Base-by-base conservation (phyloP, 2,797 vertebrate genomes). In the Chelidonichthys spinosus region DNA sequence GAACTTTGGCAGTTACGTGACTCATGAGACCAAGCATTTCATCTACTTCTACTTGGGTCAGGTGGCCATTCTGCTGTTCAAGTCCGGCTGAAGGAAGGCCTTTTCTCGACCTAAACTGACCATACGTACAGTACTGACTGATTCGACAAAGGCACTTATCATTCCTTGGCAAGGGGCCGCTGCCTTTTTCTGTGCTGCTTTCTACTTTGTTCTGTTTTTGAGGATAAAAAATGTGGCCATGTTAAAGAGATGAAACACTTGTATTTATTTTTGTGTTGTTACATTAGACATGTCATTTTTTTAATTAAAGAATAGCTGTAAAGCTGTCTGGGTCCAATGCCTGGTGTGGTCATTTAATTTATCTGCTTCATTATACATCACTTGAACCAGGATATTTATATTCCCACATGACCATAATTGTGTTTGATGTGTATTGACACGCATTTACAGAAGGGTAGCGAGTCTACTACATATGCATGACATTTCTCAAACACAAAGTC, bases 1-100 rank as follows among this genome's bases (percentile, higher is more conserved):
- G 89, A 99, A 98, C 82, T 99, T 99, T 53, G 97, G 97, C 88
- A 99, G 98, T 92, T 99, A 99, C 0, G 97, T 99, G 91, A 98
- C 97, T 85, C 98, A 99, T 2, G 97, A 99, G 93, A 98, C 97
- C 85, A 99, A 99, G 90, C 97, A 99, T 92, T 99, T 99, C 95
- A 98, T 99, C 93, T 99, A 98, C 92, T 98, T 98, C 95, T 98
- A 98, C 94, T 94, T 99, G 92, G 97, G 97, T 91, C 97, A 98
- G 88, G 97, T 98, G n/a, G 97, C 97, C 90, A 98, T 98, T 86
- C 95, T 99, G 90, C 95, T 98, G 39, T 98, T 99, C 91, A 98
- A 98, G 92, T 99, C 97, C 25, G 98, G 97, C 78, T 98, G 95
- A 95, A 79, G 88, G 67, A 76, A 84, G 6, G 63, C 73, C 0